Conservation (phyloP, 1,140 invertebrate genomes). For the Ridgeia piscesae region DNA sequence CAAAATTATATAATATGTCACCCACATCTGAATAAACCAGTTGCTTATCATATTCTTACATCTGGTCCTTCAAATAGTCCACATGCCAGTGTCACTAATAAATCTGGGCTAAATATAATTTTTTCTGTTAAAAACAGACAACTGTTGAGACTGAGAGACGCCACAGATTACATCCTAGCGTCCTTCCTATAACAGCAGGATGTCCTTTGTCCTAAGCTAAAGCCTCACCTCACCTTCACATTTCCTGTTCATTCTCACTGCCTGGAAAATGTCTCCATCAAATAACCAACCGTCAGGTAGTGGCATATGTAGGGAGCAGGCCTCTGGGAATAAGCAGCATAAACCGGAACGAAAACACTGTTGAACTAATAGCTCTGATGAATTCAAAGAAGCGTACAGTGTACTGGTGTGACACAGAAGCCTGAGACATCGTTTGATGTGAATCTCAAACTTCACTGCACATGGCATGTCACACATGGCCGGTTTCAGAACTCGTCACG, state of each 20-base stretch:
- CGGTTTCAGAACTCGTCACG: neutral
- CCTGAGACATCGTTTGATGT: neutral
- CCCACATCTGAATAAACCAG: neutral
- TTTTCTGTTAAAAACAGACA: neutral
- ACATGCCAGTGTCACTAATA: neutral
- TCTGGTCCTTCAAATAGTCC: neutral
- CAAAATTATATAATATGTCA: neutral
- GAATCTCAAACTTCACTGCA: conserved; percentile 4
- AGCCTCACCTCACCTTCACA: neutral
- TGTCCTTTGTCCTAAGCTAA: neutral
- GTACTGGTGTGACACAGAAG: neutral
- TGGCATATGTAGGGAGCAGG: neutral
- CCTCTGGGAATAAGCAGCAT: neutral
- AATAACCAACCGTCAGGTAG: neutral
- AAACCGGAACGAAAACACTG: neutral
- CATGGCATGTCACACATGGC: neutral
- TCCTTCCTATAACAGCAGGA: neutral
- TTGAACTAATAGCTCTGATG: neutral
- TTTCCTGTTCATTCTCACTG: neutral
- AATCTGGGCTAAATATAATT: neutral
- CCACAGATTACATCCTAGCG: neutral
- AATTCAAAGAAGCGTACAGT: neutral
- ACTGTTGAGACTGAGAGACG: neutral
- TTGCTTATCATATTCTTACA: neutral
- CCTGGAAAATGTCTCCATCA: neutral